Base-by-base conservation (phyloP, 1,140 invertebrate species). In the Kradibia gibbosae region DNA sequence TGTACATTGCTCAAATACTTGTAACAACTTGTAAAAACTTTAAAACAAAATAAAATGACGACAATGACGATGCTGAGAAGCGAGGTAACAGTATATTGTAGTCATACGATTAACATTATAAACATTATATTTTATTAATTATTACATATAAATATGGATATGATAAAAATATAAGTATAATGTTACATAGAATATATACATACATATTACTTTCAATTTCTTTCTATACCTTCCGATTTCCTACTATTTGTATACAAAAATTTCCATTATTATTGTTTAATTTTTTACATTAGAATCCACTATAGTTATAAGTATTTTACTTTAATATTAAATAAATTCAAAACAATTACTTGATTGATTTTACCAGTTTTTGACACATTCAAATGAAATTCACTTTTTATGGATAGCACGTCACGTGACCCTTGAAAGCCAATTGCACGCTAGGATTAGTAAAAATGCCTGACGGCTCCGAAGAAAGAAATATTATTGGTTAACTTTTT, bases 61-160 rank as follows among this genome's bases (percentile, higher is more conserved):
- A 87, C 84, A 86, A 88, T 85, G 86, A 88, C 84, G 86, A 88
- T 84, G 83, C 85, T 84, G 78, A 83, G 75, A 77, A 87, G 85
- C 83, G 85, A 88, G 87, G 88, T 86, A 87, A 89, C 88, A 88
- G 88, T 88, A 86, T 87, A 89, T 88, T 86, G 85, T 87, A 88
- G 86, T 87, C 87, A 85, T 87, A 88, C 84, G 84, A 88, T 88
- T 89, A 89, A 86, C 83, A 88, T 89, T 89, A 89, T 88, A 83
- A 89, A 88, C 86, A 87, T 89, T 89, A 89, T 90, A 90, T 90
- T 89, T 89, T 89, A 90, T 88, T 89, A 88, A 89, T 89, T 87
- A 88, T 88, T 86, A 88, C 83, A 84, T 88, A 88, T 85, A 86
- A 78, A 83, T 85, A 87, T 84, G 85, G 77, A 87, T 86, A 87